Conservation (phyloP, 2,113 vertebrate genomes). For the Nycticorax nycticorax region DNA sequence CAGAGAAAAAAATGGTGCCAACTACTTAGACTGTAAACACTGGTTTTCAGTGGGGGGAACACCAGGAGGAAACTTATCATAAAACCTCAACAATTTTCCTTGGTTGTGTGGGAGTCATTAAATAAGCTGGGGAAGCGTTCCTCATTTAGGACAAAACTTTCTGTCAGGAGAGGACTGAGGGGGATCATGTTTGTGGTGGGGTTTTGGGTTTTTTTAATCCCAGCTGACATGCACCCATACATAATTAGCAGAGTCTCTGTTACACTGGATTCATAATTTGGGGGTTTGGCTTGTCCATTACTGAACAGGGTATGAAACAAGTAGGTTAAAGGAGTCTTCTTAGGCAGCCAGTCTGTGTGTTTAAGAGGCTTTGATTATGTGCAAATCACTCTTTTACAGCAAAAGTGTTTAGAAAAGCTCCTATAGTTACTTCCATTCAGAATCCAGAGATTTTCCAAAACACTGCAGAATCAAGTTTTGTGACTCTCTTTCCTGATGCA, state of each 20-base stretch:
- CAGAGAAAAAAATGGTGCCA: neutral
- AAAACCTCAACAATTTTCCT: neutral
- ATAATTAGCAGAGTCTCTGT: neutral
- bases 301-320: neutral
- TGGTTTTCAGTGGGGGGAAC: neutral
- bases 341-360: neutral
- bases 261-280: neutral
- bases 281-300: neutral
- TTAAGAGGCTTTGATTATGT: neutral
- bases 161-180: neutral
- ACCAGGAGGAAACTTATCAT: neutral
- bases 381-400: neutral
- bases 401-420: neutral
- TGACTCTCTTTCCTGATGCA: neutral
- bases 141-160: neutral
- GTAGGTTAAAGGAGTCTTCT: neutral
- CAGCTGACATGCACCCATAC: neutral
- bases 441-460: neutral
- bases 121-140: neutral
- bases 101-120: neutral
- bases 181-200: neutral
- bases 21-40: neutral
- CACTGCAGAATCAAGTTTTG: neutral
- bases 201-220: neutral
- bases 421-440: neutral